Evolutionary conservation across 1,140 invertebrate genomes (phyloP).

Genomic region (Hormaphis cornu): DNA sequence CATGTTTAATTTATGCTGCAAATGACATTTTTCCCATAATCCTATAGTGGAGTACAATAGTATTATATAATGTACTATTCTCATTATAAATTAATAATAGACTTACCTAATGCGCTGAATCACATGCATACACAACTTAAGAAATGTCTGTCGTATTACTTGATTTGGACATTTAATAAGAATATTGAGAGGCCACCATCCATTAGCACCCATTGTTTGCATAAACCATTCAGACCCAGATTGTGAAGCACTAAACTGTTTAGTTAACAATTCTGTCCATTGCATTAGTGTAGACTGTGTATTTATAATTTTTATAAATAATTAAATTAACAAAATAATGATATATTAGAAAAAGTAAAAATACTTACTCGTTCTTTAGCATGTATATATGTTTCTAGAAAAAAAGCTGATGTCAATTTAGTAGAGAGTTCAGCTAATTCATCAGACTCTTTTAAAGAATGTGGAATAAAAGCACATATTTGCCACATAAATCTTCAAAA

Average conservation of each 20-base stretch:
- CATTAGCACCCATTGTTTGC: conserved; percentile 81
- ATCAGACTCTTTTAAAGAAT: conserved; percentile 66
- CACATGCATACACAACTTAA: conserved; percentile 85
- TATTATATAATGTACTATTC: neutral
- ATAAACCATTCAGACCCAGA: conserved; percentile 87
- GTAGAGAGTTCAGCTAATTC: conserved; percentile 77
- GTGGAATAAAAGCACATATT: conserved; percentile 84
- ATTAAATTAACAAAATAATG: neutral
- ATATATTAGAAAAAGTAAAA: conserved; percentile 12
- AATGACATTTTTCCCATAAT: too few relatives aligned
- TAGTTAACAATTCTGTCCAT: conserved; percentile 89
- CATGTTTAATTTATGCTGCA: too few relatives aligned
- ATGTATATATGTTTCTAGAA: conserved; percentile 92
- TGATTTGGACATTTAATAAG: conserved; percentile 92
- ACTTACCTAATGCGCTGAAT: conserved; percentile 71
- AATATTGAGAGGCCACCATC: conserved; percentile 91
- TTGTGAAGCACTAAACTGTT: conserved; percentile 85
- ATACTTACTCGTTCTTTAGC: conserved; percentile 79
- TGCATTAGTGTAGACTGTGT: conserved; percentile 84
- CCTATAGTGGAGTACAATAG: too few relatives aligned
- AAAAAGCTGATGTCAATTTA: conserved; percentile 83
- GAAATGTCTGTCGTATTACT: conserved; percentile 89
- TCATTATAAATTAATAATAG: neutral
- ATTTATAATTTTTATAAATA: conserved; percentile 12
- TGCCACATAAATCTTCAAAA: conserved; percentile 84